Conservation (phyloP, 1,140 invertebrate species). For the Halotydeus destructor region DNA sequence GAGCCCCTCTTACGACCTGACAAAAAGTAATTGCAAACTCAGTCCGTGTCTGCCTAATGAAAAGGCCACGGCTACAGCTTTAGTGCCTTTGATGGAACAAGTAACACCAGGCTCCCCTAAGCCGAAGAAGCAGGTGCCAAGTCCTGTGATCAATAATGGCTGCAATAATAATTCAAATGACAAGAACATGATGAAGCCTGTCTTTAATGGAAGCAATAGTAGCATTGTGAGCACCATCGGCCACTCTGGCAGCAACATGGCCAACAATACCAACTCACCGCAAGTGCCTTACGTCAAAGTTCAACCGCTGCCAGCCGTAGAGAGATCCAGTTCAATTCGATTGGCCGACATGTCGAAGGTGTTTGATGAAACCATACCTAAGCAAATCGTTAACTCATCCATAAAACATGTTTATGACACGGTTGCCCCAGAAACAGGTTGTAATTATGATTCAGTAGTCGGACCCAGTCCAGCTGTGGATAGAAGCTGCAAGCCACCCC, state of each 20-base stretch:
- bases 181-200: background rate
- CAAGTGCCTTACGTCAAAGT: conserved; percentile 8
- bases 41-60: background rate
- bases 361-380: too few species aligned
- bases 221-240: background rate
- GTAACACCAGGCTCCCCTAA: background rate
- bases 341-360: too few species aligned
- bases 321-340: too few species aligned
- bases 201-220: background rate
- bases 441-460: too few species aligned
- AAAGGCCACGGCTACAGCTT: too few species aligned
- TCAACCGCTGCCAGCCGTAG: conserved; percentile 1
- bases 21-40: background rate
- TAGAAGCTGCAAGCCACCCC: too few species aligned
- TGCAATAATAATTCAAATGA: background rate
- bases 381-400: too few species aligned
- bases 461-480: too few species aligned
- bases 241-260: background rate
- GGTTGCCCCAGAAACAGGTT: too few species aligned
- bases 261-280: background rate
- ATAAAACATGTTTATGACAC: too few species aligned
- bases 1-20: background rate
- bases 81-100: background rate
- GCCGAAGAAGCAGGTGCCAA: background rate
- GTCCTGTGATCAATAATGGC: background rate